Evolutionary conservation across 2,888 invertebrate species (phyloP).

Genomic region (Phorcus lineatus): DNA sequence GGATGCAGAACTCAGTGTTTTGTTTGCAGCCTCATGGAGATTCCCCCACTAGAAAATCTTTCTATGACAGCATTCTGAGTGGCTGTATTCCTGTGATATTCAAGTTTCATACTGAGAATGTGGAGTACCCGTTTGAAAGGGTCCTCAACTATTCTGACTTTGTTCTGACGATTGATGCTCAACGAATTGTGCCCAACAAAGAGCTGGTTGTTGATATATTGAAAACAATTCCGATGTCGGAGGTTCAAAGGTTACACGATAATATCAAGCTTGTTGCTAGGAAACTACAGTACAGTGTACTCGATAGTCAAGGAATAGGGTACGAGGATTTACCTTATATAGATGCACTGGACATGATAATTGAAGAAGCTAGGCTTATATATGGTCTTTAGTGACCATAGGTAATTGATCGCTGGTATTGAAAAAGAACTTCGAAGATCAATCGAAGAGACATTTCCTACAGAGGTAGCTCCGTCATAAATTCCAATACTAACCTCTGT

Average conservation of each 20-base stretch:
- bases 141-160: constrained; percentile 33
- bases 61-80: constrained; percentile 46
- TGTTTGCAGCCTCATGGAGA: constrained; percentile 52
- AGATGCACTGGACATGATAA: constrained; percentile 11
- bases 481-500: no score
- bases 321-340: neutral
- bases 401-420: no score
- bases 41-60: constrained; percentile 52
- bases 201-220: neutral
- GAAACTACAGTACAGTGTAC: neutral
- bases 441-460: no score
- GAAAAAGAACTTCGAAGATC: no score
- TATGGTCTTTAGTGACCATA: neutral
- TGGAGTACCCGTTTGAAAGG: constrained; percentile 53
- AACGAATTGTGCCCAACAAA: neutral
- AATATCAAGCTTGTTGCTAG: neutral
- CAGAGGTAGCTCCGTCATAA: no score
- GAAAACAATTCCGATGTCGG: neutral
- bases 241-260: neutral
- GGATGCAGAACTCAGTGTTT: constrained; percentile 49
- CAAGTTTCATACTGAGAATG: constrained; percentile 24
- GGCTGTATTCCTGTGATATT: constrained; percentile 50
- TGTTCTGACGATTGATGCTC: neutral
- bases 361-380: neutral
- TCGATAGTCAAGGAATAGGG: neutral